These are phyloP conservation scores for Myotis myotis DNA, from an alignment of 2,797 vertebrate species.

Conservation along the genomic window DNA sequence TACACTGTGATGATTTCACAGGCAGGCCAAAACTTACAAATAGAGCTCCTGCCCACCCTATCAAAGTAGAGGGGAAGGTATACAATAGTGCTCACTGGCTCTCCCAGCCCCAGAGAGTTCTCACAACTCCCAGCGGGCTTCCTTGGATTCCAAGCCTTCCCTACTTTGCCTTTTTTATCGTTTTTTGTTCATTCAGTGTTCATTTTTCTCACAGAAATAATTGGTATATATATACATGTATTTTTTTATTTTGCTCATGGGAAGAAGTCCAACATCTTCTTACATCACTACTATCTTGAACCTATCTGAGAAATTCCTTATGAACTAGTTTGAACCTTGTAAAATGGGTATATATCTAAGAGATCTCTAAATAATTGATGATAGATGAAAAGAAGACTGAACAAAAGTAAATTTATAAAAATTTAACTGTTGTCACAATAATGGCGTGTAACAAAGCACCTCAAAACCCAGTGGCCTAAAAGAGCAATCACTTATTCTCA, in stretches of 20 bases:
- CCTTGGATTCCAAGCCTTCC: neutral
- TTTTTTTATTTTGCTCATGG: neutral
- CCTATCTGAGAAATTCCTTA: neutral
- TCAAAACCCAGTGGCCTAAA: neutral
- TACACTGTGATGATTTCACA: neutral
- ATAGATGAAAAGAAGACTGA: neutral
- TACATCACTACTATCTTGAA: neutral
- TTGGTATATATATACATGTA: neutral
- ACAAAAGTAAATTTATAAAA: neutral
- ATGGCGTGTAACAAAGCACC: neutral
- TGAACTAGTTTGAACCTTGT: neutral
- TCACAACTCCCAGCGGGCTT: neutral
- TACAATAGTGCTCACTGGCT: neutral
- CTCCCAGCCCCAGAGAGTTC: neutral
- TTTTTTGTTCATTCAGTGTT: neutral
- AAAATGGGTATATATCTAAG: neutral
- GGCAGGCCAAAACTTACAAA: too few relatives aligned
- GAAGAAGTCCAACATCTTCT: neutral
- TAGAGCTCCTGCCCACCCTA: too few relatives aligned
- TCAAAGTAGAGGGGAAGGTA: too few relatives aligned
- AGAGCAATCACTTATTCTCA: neutral
- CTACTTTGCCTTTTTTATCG: neutral
- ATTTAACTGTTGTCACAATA: neutral
- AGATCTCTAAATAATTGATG: neutral
- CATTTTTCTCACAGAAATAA: neutral